Evolutionary conservation across 2,113 vertebrate species (phyloP), one percentile per base, ranked within the genome.

Genomic region (Daphoenositta chrysoptera): DNA sequence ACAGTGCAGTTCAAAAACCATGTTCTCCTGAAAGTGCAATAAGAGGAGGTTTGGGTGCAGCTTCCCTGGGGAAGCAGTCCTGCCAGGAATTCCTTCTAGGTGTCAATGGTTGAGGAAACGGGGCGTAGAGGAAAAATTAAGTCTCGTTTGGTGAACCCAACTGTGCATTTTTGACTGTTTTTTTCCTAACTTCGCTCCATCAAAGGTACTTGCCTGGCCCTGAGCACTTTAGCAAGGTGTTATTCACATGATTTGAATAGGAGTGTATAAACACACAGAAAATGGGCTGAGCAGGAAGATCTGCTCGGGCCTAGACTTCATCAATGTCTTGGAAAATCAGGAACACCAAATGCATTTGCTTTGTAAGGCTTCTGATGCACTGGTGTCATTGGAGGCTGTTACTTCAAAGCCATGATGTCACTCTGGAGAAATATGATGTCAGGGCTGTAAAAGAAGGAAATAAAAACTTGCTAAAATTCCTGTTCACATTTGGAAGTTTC

Each of bases 371-470:
- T 96, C 85, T 92, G 93, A 96, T 91, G 79, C 85, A 50, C 44
- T 72, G 63, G n/a, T 72, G 51, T 68, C 57, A 35, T 31, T 94
- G 81, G 91, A 91, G 88, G 72, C 42, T 81, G 89, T 26, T 40
- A 48, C 89, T 96, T 96, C 94, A 96, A 97, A 97, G 61, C 86
- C 37, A 80, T 98, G 97, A 97, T 94, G 94, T 97, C 97, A 97
- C 64, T 26, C 7, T 58, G 48, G 58, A 92, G 94, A 89, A 96
- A 94, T 93, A 96, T 96, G 97, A 98, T 96, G 97, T 98, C 97
- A 98, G 90, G 78, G 56, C 79, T 95, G 64, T 97, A 96, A 98
- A 98, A 97, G 40, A 91, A 57, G 68, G 50, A 79, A 91, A 94
- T 93, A 98, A 97, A 87, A 95, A 76, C 87, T 94, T 85, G 91